phyloP scores from a whole-genome alignment of 2,113 vertebrate genomes.

The Mustela lutreola region DNA sequence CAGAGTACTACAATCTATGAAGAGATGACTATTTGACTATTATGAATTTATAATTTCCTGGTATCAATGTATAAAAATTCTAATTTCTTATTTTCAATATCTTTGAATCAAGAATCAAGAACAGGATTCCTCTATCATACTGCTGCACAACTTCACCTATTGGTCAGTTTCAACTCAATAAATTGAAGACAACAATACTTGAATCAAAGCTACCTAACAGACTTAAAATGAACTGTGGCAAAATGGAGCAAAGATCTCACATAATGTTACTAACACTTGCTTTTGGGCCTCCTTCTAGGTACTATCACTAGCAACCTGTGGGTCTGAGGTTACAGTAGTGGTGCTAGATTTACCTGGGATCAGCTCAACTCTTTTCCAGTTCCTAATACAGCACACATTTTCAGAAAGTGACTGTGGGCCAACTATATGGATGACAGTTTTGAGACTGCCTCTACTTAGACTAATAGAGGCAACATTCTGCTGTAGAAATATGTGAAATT shows the following conservation, averaged over 20 bases:
- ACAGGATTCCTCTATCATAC: neutral
- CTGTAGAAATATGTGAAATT: neutral
- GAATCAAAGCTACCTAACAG: neutral
- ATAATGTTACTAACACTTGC: neutral
- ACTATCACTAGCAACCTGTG: neutral
- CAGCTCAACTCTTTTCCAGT: neutral
- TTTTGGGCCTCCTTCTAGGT: neutral
- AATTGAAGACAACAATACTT: neutral
- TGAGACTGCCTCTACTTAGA: neutral
- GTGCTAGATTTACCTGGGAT: neutral
- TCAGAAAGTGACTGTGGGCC: neutral
- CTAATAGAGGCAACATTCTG: neutral
- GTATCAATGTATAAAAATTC: conserved; percentile 16
- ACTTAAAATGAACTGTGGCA: neutral
- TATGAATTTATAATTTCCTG: conserved; percentile 47
- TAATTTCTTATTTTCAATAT: conserved; percentile 42
- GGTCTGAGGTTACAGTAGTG: neutral
- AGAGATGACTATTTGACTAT: neutral
- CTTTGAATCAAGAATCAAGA: conserved; percentile 9
- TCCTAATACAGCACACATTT: neutral
- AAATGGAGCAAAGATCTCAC: neutral
- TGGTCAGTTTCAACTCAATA: conserved; percentile 7
- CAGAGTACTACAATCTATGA: neutral
- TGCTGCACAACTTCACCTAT: neutral
- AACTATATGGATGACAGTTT: neutral